Evolutionary conservation across 2,797 vertebrate species (phyloP).

Genomic region (Chiloscyllium punctatum): DNA sequence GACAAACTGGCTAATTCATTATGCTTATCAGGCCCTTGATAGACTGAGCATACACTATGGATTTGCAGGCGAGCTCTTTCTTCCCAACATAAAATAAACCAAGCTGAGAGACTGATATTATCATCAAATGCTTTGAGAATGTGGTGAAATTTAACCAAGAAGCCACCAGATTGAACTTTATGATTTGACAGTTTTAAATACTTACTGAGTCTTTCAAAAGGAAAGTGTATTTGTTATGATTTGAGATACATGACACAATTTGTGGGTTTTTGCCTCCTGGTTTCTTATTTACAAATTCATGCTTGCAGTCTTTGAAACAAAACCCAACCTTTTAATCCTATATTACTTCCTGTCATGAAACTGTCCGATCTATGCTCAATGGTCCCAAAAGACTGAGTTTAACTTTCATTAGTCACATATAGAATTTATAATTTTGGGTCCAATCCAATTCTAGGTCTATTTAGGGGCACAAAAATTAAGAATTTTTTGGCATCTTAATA

Average conservation of each 20-base stretch:
- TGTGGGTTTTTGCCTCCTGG: slow-evolving; percentile 43
- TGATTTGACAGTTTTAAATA: slow-evolving; percentile 27
- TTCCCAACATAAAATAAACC: slow-evolving; percentile 38
- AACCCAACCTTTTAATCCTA: slow-evolving; percentile 55
- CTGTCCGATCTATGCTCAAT: slow-evolving; percentile 46
- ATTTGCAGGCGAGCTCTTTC: slow-evolving; percentile 28
- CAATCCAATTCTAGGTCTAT: slow-evolving; percentile 44
- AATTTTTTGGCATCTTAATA: slow-evolving; percentile 7
- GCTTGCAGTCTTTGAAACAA: slow-evolving; percentile 56
- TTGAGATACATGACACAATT: slow-evolving; percentile 46
- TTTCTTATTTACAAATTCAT: slow-evolving; percentile 48
- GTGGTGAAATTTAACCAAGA: slow-evolving; percentile 34
- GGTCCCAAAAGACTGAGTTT: slow-evolving; percentile 51
- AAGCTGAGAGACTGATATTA: slow-evolving; percentile 38
- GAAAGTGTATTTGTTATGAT: slow-evolving; percentile 30
- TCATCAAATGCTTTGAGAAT: slow-evolving; percentile 34
- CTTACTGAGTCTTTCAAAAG: slow-evolving; percentile 34
- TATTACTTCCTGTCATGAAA: slow-evolving; percentile 56
- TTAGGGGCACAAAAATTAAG: slow-evolving; percentile 18
- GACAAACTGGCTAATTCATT: slow-evolving; percentile 38
- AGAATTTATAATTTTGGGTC: slow-evolving; percentile 55
- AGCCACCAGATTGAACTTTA: slow-evolving; percentile 25
- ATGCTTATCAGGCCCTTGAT: slow-evolving; percentile 37
- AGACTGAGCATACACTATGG: slow-evolving; percentile 33
- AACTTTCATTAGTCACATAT: slow-evolving; percentile 56